Percentiles rank a stretch among this genome's conserved stretches.
Conservation (phyloP, 2,888 invertebrate genomes). For the Agrypnus murinus region DNA sequence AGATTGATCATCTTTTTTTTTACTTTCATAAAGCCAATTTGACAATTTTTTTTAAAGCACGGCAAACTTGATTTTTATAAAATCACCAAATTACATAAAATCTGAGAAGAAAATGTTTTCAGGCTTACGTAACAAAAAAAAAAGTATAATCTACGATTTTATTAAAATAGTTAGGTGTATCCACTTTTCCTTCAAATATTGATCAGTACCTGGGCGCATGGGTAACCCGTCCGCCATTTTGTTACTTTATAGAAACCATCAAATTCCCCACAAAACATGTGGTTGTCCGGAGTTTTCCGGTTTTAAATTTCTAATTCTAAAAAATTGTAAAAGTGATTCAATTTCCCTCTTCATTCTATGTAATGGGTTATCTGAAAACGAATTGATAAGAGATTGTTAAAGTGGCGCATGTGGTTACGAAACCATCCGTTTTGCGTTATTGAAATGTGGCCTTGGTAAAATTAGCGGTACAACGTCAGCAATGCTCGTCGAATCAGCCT, state of each 20-base stretch:
- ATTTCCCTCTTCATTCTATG: no score
- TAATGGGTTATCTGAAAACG: no score
- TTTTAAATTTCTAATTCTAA: not conserved
- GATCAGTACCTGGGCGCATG: constrained; percentile 22
- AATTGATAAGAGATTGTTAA: not conserved
- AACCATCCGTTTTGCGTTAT: constrained; percentile 30
- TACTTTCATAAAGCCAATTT: no score
- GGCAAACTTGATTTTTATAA: no score
- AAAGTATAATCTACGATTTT: not conserved
- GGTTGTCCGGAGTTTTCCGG: constrained; percentile 15
- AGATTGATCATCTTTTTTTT: no score
- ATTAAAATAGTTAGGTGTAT: not conserved
- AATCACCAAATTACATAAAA: no score
- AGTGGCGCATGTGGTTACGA: constrained; percentile 32
- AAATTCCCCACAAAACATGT: constrained; percentile 2
- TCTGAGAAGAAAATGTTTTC: no score
- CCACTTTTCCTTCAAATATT: constrained; percentile 3
- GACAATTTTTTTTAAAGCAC: no score
- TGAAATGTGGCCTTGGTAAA: constrained; percentile 38
- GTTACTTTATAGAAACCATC: not conserved
- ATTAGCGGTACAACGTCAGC: constrained; percentile 32
- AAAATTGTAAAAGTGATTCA: no score
- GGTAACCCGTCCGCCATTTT: constrained; percentile 17
- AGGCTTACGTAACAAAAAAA: constrained; percentile 9
- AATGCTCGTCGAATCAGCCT: not conserved